These are phyloP conservation scores for Lamprologus tigripictilis DNA, from an alignment of 2,113 vertebrate genomes.

Conservation along the genomic window DNA sequence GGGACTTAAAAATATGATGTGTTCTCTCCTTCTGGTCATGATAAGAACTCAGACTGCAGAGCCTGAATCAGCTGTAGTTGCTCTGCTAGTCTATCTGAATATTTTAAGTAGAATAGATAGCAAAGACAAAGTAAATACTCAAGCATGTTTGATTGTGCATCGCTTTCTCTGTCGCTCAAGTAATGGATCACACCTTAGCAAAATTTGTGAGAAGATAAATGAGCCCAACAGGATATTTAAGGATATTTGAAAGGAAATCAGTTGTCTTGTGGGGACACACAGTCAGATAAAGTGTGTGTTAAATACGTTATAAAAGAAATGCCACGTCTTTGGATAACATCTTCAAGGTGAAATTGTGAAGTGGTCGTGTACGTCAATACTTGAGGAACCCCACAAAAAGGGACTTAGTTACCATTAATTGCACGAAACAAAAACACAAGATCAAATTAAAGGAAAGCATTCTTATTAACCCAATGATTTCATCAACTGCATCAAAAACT, in stretches of 20 bases:
- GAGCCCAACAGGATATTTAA: not conserved
- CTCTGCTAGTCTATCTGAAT: not conserved
- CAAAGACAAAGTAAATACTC: not conserved
- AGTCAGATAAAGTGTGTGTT: not conserved
- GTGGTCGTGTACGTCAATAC: not conserved
- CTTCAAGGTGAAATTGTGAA: not conserved
- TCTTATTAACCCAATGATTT: not conserved
- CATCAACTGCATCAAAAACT: not conserved
- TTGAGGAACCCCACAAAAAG: too few species aligned
- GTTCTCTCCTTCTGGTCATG: not conserved
- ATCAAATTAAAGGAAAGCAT: not conserved
- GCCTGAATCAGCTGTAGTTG: not conserved
- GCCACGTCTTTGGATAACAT: not conserved
- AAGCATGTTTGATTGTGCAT: not conserved
- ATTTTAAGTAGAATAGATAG: not conserved
- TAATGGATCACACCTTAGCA: not conserved
- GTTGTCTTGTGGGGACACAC: not conserved
- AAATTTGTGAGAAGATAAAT: not conserved
- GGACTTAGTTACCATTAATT: not conserved
- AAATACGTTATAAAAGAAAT: not conserved
- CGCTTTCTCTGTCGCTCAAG: not conserved
- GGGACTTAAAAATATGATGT: not conserved
- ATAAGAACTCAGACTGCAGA: not conserved
- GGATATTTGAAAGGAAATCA: not conserved
- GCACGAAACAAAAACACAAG: not conserved